These are phyloP conservation scores for Steatornis caripensis DNA, from an alignment of 2,113 vertebrate species.

Conservation along the genomic window DNA sequence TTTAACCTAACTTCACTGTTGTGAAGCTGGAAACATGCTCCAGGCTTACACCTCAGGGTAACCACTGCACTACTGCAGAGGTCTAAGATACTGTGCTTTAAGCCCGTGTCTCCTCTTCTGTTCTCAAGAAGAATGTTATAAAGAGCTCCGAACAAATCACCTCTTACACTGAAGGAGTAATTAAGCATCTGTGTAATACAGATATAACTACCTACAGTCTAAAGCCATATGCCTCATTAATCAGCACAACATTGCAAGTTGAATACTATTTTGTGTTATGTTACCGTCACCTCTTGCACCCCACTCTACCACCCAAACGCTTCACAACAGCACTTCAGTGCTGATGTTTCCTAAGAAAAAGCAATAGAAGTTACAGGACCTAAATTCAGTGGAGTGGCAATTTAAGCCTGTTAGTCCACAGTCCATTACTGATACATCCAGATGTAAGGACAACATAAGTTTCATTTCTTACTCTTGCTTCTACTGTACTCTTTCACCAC, in stretches of 20 bases:
- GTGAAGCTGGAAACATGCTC: not conserved
- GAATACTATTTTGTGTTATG: not conserved
- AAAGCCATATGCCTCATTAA: not conserved
- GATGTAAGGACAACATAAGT: not conserved
- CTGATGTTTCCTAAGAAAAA: not conserved
- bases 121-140: not conserved
- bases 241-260: not conserved
- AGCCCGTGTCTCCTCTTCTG: not conserved
- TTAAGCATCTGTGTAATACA: not conserved
- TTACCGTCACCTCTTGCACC: not conserved
- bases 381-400: not conserved
- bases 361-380: not conserved
- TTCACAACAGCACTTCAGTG: not conserved
- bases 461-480: conserved; percentile 8
- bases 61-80: not conserved
- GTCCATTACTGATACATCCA: not conserved
- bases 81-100: not conserved
- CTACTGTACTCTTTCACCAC: not conserved
- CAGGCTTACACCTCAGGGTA: not conserved
- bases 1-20: not conserved
- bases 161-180: rapidly evolving
- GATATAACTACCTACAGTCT: not conserved
- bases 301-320: not conserved
- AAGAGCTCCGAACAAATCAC: not conserved
- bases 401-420: not conserved